Conservation (phyloP, 53 echinoderm and acorn worm genomes). For the Echinometra lucunter region DNA sequence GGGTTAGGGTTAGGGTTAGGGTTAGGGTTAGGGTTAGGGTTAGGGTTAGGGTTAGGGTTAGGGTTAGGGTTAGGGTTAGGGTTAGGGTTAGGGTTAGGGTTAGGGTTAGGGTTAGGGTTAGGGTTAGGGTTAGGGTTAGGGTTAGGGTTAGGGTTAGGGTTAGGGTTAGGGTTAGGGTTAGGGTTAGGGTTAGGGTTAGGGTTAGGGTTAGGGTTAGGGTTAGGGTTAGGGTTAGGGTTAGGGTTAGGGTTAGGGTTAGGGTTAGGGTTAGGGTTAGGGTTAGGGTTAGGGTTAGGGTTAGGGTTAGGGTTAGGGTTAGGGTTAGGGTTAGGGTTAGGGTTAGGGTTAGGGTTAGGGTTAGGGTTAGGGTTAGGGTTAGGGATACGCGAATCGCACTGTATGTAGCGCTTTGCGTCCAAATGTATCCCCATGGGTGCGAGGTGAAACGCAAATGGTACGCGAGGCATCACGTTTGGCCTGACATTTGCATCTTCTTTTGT, state of each 20-base stretch:
- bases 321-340: constrained; percentile 64
- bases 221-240: constrained; percentile 74
- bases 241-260: constrained; percentile 71
- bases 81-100: constrained; percentile 67
- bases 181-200: constrained; percentile 74
- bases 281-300: constrained; percentile 54
- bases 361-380: constrained; percentile 73
- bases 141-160: constrained; percentile 74
- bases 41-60: constrained; percentile 71
- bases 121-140: constrained; percentile 63
- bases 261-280: constrained; percentile 46
- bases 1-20: constrained; percentile 75
- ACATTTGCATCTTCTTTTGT: too few relatives aligned
- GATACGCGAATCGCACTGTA: too few relatives aligned
- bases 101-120: constrained; percentile 73
- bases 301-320: constrained; percentile 68
- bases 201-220: constrained; percentile 76
- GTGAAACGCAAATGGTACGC: too few relatives aligned
- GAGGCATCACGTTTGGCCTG: too few relatives aligned
- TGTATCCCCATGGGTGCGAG: too few relatives aligned
- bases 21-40: constrained; percentile 75
- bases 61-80: constrained; percentile 66
- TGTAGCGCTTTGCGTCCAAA: too few relatives aligned
- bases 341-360: constrained; percentile 65
- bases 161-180: constrained; percentile 67